Base-by-base conservation (phyloP, 2,888 invertebrate genomes). In the Aphidoletes aphidimyza region DNA sequence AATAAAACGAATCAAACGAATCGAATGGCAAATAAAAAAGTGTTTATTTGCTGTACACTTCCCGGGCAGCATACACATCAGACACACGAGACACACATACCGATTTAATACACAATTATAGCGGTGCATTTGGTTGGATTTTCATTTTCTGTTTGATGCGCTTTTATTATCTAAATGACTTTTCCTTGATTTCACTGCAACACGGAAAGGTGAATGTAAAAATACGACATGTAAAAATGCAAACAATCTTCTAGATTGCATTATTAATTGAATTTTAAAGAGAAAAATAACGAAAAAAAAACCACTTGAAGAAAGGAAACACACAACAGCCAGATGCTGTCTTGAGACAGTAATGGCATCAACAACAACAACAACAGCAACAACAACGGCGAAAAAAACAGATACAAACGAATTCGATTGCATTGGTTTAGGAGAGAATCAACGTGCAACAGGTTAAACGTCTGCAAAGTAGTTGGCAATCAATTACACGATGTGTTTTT, bases 201-300 rank as follows among this genome's bases (percentile, higher is more conserved):
- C 81, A 83, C 39, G 39, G 81, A 83, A 83, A 83, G 37, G 39
- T 83, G 39, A 83, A 83, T 39, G 81, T 83, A 83, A 78, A n/a
- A n/a, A n/a, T n/a, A n/a, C n/a, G n/a, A n/a, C n/a, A n/a, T n/a
- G n/a, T n/a, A n/a, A n/a, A n/a, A 83, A 39, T 83, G 39, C 81
- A 83, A 22, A n/a, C 22, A 30, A 78, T 78, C 36, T 34, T 54
- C n/a, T 22, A 22, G 54, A 54, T 54, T 69, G 69, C 34, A 69
- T 69, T n/a, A n/a, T n/a, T 69, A 69, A 34, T 69, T 69, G 19
- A 69, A 69, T 69, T 34, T n/a, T n/a, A n/a, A 69, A 69, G 30
- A 30, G n/a, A 11, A 30, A 26, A 54, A 3, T 17, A 19, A 17
- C 26, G 69, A 69, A 69, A 69, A 69, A 69, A 26, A 17, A 30